Evolutionary conservation across 2,113 vertebrate species (phyloP).

Genomic region (Chloebia gouldiae): DNA sequence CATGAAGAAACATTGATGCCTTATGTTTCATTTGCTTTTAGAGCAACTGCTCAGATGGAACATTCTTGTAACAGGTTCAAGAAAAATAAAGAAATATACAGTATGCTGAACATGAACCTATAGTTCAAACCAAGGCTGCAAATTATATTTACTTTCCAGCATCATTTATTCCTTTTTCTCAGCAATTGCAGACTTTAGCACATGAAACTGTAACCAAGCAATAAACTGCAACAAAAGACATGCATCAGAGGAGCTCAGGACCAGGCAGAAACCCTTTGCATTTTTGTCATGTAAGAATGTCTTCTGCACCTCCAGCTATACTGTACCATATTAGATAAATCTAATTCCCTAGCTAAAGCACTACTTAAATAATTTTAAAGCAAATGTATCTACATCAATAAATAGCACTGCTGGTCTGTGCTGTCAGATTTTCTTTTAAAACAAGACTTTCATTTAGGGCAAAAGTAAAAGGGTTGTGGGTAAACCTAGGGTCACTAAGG

Average conservation of each 20-base stretch:
- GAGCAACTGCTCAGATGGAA: neutral
- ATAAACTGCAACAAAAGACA: neutral
- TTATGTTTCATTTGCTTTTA: neutral
- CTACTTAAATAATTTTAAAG: neutral
- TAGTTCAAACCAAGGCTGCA: neutral
- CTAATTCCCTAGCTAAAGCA: neutral
- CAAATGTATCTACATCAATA: neutral
- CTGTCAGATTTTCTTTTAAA: neutral
- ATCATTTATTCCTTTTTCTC: neutral
- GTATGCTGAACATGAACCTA: neutral
- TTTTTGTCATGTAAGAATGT: neutral
- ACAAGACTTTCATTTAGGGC: neutral
- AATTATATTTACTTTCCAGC: neutral
- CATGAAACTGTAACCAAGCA: neutral
- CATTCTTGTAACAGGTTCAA: neutral
- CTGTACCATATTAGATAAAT: neutral
- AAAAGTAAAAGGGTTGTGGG: neutral
- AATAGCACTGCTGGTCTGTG: neutral
- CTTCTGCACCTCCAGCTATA: neutral
- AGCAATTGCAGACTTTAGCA: neutral
- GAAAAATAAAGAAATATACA: neutral
- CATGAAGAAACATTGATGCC: neutral
- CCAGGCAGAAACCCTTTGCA: neutral
- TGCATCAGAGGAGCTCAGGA: neutral
- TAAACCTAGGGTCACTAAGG: neutral